Base-by-base conservation (phyloP, 2,113 vertebrate genomes). In the Neopipo cinnamomea region DNA sequence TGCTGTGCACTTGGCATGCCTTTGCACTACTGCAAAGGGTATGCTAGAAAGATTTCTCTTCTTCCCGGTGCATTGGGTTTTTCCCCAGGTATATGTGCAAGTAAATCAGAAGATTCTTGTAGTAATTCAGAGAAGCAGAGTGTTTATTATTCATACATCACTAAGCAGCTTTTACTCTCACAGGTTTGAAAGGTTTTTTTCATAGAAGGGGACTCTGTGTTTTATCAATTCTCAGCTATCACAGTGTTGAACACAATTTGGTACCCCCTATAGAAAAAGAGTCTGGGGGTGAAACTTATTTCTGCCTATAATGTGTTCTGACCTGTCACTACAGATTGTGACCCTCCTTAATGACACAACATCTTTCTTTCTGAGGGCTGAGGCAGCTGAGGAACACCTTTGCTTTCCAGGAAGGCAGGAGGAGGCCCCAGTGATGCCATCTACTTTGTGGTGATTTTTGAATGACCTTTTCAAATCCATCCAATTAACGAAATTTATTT, bases 391-490 rank as follows among this genome's bases (percentile, higher is more conserved):
- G 39, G 23, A 58, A 4, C 20, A 84, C 14, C 33, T 9, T 12
- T 47, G 3, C 44, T 93, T 80, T 75, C 49, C 27, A 16, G 4
- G 41, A 74, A 58, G 61, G 42, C 58, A 93, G 70, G 46, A 87
- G 93, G 41, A 89, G 53, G 50, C 31, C 25, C 8, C 85, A 74
- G 37, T 65, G 59, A 66, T 78, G 39, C 27, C 74, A 46, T 91
- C 76, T 85, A 46, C 70, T 94, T 88, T 39, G 37, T 91, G 35
- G 39, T 72, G 50, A 78, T 90, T 94, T 96, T 95, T 58, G 88
- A 95, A 91, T 61, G 80, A 95, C 85, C 76, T 96, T 96, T 97
- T 92, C 79, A 92, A 75, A 84, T 89, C 77, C 28, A 94, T 79
- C 72, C 77, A 91, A 80, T 92, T 96, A 95, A 85, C 71, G 23